Percentiles rank a stretch among this genome's conserved stretches.
These are phyloP conservation scores for Alethe castanea DNA, from an alignment of 2,113 vertebrate genomes.

Conservation along the genomic window DNA sequence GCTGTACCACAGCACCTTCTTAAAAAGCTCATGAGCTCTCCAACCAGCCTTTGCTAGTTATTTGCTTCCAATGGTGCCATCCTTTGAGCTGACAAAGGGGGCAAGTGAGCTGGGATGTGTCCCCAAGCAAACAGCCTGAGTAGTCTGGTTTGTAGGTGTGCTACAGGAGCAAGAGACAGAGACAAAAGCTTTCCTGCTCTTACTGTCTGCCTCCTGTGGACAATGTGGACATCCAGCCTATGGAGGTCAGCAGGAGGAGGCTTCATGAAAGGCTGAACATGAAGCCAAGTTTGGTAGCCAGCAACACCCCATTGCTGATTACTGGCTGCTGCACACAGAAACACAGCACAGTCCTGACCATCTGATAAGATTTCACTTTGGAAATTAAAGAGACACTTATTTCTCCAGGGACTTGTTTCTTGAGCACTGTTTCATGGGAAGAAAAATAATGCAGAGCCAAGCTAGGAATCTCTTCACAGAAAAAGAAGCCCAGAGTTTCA, in stretches of 20 bases:
- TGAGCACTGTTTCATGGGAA: not conserved
- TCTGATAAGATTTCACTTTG: not conserved
- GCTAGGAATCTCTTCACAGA: not conserved
- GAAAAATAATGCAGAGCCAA: not conserved
- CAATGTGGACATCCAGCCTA: accelerated
- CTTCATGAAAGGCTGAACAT: not conserved
- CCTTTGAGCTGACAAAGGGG: not conserved
- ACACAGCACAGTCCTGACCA: not conserved
- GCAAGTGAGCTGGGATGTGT: not conserved
- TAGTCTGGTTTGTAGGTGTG: not conserved
- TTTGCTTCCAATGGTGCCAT: not conserved
- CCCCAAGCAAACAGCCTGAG: not conserved
- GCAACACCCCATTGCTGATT: not conserved
- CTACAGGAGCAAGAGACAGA: not conserved
- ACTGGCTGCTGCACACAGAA: not conserved
- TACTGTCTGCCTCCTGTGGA: not conserved
- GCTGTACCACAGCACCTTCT: not conserved
- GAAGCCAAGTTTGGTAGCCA: not conserved
- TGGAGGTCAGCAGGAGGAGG: not conserved
- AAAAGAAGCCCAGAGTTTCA: not conserved
- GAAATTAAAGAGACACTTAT: not conserved
- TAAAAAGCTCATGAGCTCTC: not conserved
- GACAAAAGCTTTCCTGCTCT: not conserved
- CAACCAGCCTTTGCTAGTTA: not conserved
- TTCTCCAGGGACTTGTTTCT: not conserved